Evolutionary conservation across 2,797 vertebrate species (phyloP).

Genomic region (Cheirogaleus major): DNA sequence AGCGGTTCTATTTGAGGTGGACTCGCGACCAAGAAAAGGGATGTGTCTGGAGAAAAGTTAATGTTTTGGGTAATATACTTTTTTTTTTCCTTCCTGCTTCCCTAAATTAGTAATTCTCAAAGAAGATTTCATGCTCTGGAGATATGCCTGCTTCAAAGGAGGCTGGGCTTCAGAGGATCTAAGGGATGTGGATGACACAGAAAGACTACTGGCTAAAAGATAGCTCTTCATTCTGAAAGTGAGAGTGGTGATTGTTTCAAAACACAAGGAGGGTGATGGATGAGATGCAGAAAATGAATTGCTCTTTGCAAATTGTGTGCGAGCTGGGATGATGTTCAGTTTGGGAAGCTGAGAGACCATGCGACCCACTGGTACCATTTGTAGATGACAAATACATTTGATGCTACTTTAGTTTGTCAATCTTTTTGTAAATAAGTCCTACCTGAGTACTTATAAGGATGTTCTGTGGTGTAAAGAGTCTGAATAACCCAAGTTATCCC

Average conservation of each 20-base stretch:
- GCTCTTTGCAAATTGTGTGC: not conserved
- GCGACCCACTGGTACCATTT: accelerated
- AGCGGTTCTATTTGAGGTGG: not conserved
- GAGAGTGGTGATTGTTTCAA: not conserved
- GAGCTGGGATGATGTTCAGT: not conserved
- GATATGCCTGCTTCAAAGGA: not conserved
- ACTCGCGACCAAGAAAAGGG: not conserved
- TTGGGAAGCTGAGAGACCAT: not conserved
- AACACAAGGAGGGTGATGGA: not conserved
- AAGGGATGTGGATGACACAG: not conserved
- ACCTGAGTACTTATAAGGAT: not conserved
- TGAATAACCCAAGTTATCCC: not conserved
- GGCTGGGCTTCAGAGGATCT: not conserved
- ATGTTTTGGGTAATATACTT: not conserved
- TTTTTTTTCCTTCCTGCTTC: not conserved
- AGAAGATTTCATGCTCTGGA: not conserved
- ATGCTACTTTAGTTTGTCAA: not conserved
- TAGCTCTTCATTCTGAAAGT: not conserved
- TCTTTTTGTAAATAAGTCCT: not conserved
- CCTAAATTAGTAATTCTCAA: not conserved
- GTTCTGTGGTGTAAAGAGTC: not conserved
- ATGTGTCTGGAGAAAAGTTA: not conserved
- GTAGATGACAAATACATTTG: not conserved
- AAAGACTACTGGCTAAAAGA: not conserved
- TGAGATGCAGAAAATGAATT: not conserved